Evolutionary conservation across 2,888 invertebrate genomes (phyloP).

Genomic region (Epinotia ramella): DNA sequence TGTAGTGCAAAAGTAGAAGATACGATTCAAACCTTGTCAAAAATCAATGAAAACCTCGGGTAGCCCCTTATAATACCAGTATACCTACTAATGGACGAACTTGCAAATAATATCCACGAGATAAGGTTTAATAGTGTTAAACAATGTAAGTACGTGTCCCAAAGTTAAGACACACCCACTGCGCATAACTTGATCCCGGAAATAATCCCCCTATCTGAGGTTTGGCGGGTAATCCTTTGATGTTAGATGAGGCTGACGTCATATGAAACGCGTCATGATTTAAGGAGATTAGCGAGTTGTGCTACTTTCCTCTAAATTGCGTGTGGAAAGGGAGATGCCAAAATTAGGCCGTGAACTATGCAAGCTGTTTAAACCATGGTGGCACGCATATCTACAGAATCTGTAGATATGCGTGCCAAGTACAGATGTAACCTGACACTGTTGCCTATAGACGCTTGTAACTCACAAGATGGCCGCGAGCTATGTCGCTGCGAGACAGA

Average conservation of each 20-base stretch:
- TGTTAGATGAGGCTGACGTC: conserved; percentile 21
- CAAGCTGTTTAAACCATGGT: background rate
- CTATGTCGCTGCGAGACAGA: too few species aligned
- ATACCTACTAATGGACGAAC: background rate
- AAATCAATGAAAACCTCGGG: too few species aligned
- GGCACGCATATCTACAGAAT: too few species aligned
- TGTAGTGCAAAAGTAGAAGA: too few species aligned
- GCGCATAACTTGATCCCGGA: conserved; percentile 29
- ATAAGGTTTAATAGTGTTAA: conserved; percentile 1
- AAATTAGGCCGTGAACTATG: background rate
- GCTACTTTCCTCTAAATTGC: background rate
- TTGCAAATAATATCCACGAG: background rate
- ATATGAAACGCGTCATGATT: conserved; percentile 8
- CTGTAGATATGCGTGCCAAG: too few species aligned
- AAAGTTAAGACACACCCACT: conserved; percentile 5
- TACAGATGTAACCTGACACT: too few species aligned
- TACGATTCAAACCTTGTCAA: too few species aligned
- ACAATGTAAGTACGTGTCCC: background rate
- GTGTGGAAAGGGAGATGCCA: background rate
- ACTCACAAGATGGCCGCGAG: too few species aligned
- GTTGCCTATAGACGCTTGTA: too few species aligned
- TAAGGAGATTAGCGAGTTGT: conserved; percentile 10
- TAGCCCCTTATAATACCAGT: too few species aligned
- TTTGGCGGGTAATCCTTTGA: conserved; percentile 27
- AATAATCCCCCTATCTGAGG: conserved; percentile 32